These are phyloP conservation scores for Plotosus lineatus DNA, from an alignment of 2,113 vertebrate genomes.

Conservation along the genomic window DNA sequence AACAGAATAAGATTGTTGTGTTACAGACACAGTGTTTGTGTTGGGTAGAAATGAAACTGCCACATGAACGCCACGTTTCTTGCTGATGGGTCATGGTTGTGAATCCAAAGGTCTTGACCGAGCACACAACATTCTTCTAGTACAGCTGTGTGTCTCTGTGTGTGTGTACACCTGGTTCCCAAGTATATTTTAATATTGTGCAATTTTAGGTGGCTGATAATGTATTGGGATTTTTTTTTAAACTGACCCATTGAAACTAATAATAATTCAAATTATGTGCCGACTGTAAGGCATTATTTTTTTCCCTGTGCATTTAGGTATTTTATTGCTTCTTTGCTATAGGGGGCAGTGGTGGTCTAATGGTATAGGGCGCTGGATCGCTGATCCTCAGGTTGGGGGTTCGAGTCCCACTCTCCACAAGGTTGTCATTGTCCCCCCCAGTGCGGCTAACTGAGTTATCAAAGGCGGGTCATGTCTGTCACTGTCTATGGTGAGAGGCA, in stretches of 20 bases:
- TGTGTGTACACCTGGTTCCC: neutral
- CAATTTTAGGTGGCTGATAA: neutral
- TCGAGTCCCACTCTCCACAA: no score
- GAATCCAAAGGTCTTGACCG: constrained; percentile 23
- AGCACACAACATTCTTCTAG: neutral
- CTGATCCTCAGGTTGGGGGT: no score
- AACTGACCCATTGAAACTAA: neutral
- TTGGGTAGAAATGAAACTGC: constrained; percentile 3
- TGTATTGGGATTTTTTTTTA: neutral
- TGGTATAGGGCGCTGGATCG: no score
- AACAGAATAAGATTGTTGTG: neutral
- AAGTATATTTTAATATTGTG: constrained; percentile 20
- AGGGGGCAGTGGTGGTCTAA: no score
- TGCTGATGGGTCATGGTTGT: constrained; percentile 10
- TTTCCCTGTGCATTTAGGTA: neutral
- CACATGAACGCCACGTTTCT: neutral
- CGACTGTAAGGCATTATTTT: neutral
- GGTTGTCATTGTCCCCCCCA: no score
- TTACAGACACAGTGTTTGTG: neutral
- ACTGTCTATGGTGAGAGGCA: no score
- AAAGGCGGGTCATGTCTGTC: no score
- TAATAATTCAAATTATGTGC: neutral
- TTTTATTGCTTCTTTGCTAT: neutral
- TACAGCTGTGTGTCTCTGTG: constrained; percentile 29
- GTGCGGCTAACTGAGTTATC: no score